Conservation (phyloP, 2,113 vertebrate genomes). For the Salvelinus alpinus region DNA sequence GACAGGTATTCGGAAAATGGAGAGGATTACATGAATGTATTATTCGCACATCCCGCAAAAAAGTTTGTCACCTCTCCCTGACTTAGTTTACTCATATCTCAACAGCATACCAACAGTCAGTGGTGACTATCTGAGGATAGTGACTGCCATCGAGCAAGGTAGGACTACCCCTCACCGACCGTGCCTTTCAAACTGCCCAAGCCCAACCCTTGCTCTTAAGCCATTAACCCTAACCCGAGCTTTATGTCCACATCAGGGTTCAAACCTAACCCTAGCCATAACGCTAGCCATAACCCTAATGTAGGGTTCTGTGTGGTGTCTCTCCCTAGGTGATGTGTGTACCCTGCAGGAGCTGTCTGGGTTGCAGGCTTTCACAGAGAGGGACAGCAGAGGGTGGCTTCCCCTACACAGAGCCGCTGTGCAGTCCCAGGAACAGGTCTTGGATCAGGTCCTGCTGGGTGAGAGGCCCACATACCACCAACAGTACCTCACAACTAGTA, state of each 20-base stretch:
- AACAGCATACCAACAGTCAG: slow-evolving; percentile 52
- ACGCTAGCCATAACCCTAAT: too few species aligned
- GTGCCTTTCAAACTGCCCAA: too few species aligned
- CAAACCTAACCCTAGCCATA: too few species aligned
- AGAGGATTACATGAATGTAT: not conserved
- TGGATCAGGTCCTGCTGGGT: slow-evolving; percentile 80
- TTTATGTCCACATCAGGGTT: too few species aligned
- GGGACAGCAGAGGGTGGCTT: slow-evolving; percentile 78
- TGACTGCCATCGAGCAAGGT: slow-evolving; percentile 81
- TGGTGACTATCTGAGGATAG: slow-evolving; percentile 77
- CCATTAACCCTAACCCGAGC: too few species aligned
- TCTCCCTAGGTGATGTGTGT: slow-evolving; percentile 72
- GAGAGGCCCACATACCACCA: slow-evolving; percentile 35
- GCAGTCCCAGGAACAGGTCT: slow-evolving; percentile 69
- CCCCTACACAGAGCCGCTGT: slow-evolving; percentile 79
- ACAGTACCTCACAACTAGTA: not conserved
- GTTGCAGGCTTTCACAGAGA: slow-evolving; percentile 76
- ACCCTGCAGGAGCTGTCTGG: slow-evolving; percentile 71
- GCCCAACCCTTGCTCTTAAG: too few species aligned
- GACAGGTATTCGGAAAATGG: slow-evolving; percentile 69
- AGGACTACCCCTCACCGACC: slow-evolving; percentile 8
- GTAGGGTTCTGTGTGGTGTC: not conserved
- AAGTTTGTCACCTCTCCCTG: not conserved
- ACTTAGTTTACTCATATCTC: not conserved
- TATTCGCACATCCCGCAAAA: not conserved